These are phyloP conservation scores for Sminthurinus signatus DNA, from an alignment of 1,140 invertebrate genomes.

Conservation along the genomic window DNA sequence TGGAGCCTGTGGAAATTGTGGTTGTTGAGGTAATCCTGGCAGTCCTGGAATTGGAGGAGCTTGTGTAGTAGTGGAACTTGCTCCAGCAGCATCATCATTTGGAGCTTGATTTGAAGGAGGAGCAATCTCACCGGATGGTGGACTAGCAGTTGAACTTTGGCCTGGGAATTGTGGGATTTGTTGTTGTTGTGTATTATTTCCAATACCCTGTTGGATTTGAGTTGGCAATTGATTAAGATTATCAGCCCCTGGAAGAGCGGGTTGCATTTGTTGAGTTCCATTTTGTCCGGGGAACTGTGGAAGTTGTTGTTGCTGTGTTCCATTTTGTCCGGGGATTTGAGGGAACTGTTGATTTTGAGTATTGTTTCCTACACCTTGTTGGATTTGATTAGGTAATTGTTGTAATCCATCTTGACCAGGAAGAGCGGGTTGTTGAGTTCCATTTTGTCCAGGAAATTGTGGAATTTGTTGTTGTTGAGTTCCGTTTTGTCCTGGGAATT, in stretches of 20 bases:
- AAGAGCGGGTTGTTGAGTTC: neutral
- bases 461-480: neutral
- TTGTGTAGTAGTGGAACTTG: neutral
- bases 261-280: too few species aligned
- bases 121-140: neutral
- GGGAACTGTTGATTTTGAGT: too few species aligned
- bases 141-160: neutral
- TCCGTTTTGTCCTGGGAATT: neutral
- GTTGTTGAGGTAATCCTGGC: too few species aligned
- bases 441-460: neutral
- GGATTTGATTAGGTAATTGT: neutral
- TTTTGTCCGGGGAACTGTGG: neutral
- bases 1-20: too few species aligned
- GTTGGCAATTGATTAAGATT: neutral
- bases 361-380: neutral
- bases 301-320: too few species aligned
- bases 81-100: neutral
- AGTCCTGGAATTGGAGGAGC: neutral
- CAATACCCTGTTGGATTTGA: neutral
- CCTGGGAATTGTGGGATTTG: constrained; percentile 15
- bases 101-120: neutral
- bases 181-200: too few species aligned
- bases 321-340: neutral
- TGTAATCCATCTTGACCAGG: too few species aligned
- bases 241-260: too few species aligned